Conservation (phyloP, 1,140 invertebrate genomes). For the Brachystomella parvula region DNA sequence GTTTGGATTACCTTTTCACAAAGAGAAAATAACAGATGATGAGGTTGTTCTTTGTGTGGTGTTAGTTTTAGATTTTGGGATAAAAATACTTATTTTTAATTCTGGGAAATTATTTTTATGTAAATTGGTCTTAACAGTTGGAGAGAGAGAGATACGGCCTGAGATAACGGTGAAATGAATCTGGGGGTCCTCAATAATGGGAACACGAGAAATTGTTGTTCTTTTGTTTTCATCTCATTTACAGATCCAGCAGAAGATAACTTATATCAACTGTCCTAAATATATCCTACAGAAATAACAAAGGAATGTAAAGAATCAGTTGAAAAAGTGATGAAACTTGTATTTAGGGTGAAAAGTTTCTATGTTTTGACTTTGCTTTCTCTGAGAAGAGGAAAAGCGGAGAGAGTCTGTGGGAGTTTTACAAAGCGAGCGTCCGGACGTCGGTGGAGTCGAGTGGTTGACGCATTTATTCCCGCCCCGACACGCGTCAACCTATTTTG, state of each 20-base stretch:
- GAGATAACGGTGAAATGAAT: too few species aligned
- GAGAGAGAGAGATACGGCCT: neutral
- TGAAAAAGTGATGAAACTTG: neutral
- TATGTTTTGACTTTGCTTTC: neutral
- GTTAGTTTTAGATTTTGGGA: neutral
- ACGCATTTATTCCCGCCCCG: neutral
- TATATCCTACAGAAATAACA: neutral
- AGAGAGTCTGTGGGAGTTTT: neutral
- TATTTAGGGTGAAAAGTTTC: neutral
- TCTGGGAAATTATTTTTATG: neutral
- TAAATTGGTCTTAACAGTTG: neutral
- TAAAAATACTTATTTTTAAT: neutral
- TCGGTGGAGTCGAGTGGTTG: neutral
- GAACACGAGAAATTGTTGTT: neutral
- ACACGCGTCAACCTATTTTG: too few species aligned
- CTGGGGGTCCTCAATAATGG: neutral
- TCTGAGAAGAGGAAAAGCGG: neutral
- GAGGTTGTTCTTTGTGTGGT: neutral
- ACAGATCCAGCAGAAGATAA: neutral
- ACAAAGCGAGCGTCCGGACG: neutral
- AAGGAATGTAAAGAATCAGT: neutral
- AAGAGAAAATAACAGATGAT: constrained; percentile 2
- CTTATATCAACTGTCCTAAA: too few species aligned
- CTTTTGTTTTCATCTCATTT: neutral
- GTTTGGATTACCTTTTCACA: neutral